Percentiles rank a stretch among this genome's conserved stretches.
phyloP scores from a whole-genome alignment of 2,888 invertebrate genomes.

The Meiosimyza decipiens region DNA sequence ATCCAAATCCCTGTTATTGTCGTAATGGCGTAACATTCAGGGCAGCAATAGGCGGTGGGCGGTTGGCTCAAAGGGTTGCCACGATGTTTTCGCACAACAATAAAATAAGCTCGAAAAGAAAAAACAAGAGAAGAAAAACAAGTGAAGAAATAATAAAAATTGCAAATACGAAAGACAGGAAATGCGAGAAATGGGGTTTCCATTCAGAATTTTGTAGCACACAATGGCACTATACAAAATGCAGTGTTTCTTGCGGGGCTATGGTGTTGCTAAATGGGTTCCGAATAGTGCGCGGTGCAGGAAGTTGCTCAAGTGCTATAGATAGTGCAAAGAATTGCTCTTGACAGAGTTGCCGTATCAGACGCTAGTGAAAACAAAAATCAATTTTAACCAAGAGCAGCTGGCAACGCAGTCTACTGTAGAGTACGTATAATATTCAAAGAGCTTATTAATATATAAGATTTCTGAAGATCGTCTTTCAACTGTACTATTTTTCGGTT shows the following conservation, averaged over 20 bases:
- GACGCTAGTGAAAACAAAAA: too few relatives aligned
- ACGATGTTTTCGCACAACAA: neutral
- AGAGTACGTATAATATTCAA: too few relatives aligned
- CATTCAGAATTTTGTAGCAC: slow-evolving; percentile 17
- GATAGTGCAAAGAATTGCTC: slow-evolving; percentile 13
- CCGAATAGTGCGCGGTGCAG: slow-evolving; percentile 12
- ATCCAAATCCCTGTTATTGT: neutral
- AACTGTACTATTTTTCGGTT: too few relatives aligned
- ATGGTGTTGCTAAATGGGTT: too few relatives aligned
- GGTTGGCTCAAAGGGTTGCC: slow-evolving; percentile 29
- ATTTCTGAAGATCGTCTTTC: too few relatives aligned
- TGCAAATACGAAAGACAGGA: slow-evolving; percentile 31
- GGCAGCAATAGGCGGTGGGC: neutral
- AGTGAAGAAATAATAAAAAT: slow-evolving; percentile 18
- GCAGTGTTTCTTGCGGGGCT: neutral
- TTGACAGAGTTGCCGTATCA: neutral
- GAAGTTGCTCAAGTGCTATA: slow-evolving; percentile 8
- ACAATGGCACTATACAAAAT: slow-evolving; percentile 11
- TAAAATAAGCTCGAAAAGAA: neutral
- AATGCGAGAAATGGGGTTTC: slow-evolving; percentile 29
- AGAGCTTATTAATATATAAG: too few relatives aligned
- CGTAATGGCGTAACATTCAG: slow-evolving; percentile 29
- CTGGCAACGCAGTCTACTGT: too few relatives aligned
- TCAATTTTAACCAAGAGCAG: too few relatives aligned
- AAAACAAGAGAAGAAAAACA: neutral